Base-by-base conservation (phyloP, 2,113 vertebrate species). In the Electrona antarctica region DNA sequence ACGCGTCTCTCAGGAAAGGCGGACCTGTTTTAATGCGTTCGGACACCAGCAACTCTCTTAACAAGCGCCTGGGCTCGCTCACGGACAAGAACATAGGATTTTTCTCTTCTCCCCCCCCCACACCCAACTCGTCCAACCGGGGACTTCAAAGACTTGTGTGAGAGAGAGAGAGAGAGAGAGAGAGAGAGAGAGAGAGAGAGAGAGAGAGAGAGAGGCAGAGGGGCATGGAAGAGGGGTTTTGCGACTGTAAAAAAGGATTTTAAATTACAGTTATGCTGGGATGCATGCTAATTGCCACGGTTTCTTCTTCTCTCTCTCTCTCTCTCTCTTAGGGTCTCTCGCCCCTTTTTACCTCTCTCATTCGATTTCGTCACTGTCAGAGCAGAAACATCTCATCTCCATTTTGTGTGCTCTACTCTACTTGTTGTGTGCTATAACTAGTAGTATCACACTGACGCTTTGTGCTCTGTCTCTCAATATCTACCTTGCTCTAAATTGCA, bases 11-110 rank as follows among this genome's bases (percentile, higher is more conserved):
- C 75, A 57, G 66, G 69, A 21, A 21, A 21, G 21, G 64, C 66
- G 33, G 76, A 84, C 79, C 83, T 81, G 74, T 76, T 81, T 6
- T 85, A 88, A 90, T 84, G 76, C 74, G 70, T 79, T 74, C 77
- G 74, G 86, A 91, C 86, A 89, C 79, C 54, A 71, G 81, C 60
- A 49, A 64, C 77, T 69, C 84, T 77, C 73, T 21, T 83, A 81
- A 84, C 79, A 73, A 85, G 81, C 63, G 10, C 59, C 75, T 48
- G 60, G 82, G 61, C 67, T 4, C 33, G 66, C 59, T 64, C 9
- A 7, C 63, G 80, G 76, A 80, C 76, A 78, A 60, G 80, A 71
- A 80, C 76, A 78, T 11, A 12, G 58, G 46, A 60, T 67, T 57
- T 58, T 72, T 83, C 54, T 60, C 70, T 83, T 74, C 79, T 81